Evolutionary conservation across 2,888 invertebrate genomes (phyloP).

Genomic region (Stegana nigrithorax): DNA sequence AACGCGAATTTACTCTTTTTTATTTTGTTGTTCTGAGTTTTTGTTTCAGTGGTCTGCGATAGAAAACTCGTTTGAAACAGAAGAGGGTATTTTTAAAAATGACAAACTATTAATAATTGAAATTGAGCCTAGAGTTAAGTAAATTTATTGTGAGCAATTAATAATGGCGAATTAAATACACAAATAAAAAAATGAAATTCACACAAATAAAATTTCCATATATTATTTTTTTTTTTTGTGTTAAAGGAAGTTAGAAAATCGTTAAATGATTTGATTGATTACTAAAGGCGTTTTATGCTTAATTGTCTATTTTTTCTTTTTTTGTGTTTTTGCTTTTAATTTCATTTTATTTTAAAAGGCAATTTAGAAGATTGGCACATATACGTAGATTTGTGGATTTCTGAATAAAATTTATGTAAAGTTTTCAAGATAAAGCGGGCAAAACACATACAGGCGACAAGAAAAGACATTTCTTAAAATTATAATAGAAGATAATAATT

Average conservation of each 20-base stretch:
- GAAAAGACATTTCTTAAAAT: no score
- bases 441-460: no score
- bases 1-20: not conserved
- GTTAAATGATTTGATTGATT: not conserved
- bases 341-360: no score
- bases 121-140: conserved; percentile 12
- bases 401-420: no score
- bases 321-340: no score
- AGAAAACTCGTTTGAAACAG: not conserved
- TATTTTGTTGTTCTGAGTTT: not conserved
- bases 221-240: not conserved
- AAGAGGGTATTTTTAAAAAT: conserved; percentile 5
- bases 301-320: no score
- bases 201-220: not conserved
- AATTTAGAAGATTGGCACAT: no score
- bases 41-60: not conserved
- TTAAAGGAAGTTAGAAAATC: not conserved
- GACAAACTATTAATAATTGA: conserved; percentile 18
- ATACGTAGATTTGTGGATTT: no score
- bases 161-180: not conserved
- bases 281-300: not conserved
- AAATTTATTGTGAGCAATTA: not conserved
- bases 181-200: no score
- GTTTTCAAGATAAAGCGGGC: no score
- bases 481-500: no score